phyloP scores from a whole-genome alignment of 2,113 vertebrate genomes.

The Hylia prasina region DNA sequence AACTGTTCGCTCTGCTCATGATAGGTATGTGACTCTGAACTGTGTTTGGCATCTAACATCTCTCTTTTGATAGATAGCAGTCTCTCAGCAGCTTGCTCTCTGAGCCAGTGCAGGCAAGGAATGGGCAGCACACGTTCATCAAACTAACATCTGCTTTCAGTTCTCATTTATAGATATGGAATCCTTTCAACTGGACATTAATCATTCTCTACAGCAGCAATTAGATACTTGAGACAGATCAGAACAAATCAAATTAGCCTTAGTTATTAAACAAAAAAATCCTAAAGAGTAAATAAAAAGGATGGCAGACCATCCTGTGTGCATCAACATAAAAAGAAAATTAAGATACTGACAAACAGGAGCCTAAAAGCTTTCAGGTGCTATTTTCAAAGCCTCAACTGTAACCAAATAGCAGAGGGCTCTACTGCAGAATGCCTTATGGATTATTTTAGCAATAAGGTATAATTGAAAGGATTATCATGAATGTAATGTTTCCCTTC shows the following conservation, averaged over 20 bases:
- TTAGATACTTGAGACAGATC: slow-evolving; percentile 50
- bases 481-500: slow-evolving; percentile 66
- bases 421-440: neutral
- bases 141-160: slow-evolving; percentile 69
- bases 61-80: slow-evolving; percentile 51
- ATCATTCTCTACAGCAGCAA: slow-evolving; percentile 61
- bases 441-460: slow-evolving; percentile 61
- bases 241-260: slow-evolving; percentile 46
- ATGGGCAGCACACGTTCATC: slow-evolving; percentile 55
- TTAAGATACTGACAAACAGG: neutral
- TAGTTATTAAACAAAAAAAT: slow-evolving; percentile 41
- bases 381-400: neutral
- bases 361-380: slow-evolving; percentile 15
- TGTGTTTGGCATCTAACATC: slow-evolving; percentile 47
- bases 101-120: slow-evolving; percentile 20
- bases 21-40: slow-evolving; percentile 40
- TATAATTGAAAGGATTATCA: slow-evolving; percentile 71
- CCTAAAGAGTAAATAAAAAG: neutral
- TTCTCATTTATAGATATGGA: slow-evolving; percentile 60
- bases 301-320: neutral
- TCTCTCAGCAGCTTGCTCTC: slow-evolving; percentile 45
- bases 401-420: slow-evolving; percentile 17
- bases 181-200: slow-evolving; percentile 66
- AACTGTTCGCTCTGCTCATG: slow-evolving; percentile 14
- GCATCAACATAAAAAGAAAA: neutral